These are phyloP conservation scores for Microchrysa polita DNA, from an alignment of 2,888 invertebrate species.

Conservation along the genomic window DNA sequence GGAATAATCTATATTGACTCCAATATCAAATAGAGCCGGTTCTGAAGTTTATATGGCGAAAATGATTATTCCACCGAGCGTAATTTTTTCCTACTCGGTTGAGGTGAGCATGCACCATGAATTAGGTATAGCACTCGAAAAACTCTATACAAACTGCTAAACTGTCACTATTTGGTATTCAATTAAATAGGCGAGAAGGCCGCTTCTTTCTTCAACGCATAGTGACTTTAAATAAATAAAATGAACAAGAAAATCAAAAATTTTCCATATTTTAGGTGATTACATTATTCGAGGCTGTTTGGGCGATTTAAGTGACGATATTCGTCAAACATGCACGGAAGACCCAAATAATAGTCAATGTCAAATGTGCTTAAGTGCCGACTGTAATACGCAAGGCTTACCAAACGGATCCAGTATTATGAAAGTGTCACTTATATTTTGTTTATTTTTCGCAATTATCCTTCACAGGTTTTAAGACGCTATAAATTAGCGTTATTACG, in stretches of 20 bases:
- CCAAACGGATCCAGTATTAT: neutral
- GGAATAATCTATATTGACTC: too few relatives aligned
- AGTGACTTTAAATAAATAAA: too few relatives aligned
- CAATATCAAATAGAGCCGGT: too few relatives aligned
- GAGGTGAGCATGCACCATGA: neutral
- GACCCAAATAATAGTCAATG: neutral
- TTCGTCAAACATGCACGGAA: constrained; percentile 2
- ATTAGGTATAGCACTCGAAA: too few relatives aligned
- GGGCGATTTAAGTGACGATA: constrained; percentile 7
- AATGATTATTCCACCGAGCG: too few relatives aligned
- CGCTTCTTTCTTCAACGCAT: too few relatives aligned
- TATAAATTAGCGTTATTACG: neutral
- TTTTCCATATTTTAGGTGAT: constrained; percentile 11
- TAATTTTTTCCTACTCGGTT: neutral
- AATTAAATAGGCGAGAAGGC: too few relatives aligned
- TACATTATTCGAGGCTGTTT: constrained; percentile 28
- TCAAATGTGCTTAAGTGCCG: neutral
- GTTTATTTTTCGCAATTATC: neutral
- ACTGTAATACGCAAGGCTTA: constrained; percentile 16
- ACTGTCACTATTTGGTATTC: too few relatives aligned
- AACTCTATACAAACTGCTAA: too few relatives aligned
- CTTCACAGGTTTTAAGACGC: neutral
- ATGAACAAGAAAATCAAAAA: too few relatives aligned
- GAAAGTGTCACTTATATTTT: neutral
- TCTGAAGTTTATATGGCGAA: too few relatives aligned